Evolutionary conservation across 2,797 vertebrate genomes (phyloP).

Genomic region (Malurus leucopterus): DNA sequence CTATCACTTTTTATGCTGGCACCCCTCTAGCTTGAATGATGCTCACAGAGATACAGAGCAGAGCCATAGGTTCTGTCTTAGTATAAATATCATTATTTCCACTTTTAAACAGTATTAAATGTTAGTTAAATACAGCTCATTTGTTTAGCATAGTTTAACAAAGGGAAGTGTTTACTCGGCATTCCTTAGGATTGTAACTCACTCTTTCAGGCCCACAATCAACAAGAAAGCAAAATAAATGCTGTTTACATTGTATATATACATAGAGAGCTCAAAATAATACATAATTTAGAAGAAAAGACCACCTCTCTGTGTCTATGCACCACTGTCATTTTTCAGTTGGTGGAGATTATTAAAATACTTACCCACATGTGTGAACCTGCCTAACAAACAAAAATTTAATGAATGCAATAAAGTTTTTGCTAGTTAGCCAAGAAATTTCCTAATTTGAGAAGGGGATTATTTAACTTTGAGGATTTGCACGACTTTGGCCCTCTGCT

Average conservation of each 20-base stretch:
- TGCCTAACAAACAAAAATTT: not conserved
- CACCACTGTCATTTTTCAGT: not conserved
- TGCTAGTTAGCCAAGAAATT: not conserved
- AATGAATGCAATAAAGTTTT: not conserved
- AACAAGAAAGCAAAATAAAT: not conserved
- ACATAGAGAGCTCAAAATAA: not conserved
- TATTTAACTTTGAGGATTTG: not conserved
- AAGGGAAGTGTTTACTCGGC: not conserved
- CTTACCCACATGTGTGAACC: accelerated
- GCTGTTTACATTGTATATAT: not conserved
- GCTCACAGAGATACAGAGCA: not conserved
- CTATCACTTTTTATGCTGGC: accelerated
- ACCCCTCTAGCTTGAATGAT: not conserved
- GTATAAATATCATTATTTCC: not conserved
- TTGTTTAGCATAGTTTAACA: not conserved
- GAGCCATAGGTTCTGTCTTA: not conserved
- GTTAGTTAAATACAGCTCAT: not conserved
- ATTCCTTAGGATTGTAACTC: not conserved
- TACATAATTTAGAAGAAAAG: not conserved
- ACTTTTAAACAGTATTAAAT: not conserved
- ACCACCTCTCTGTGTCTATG: accelerated
- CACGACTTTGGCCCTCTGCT: not conserved
- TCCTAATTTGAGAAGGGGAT: not conserved
- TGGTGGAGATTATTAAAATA: not conserved
- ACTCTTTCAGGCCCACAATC: not conserved